Conservation (phyloP, 2,113 vertebrate species). For the Saimiri boliviensis region DNA sequence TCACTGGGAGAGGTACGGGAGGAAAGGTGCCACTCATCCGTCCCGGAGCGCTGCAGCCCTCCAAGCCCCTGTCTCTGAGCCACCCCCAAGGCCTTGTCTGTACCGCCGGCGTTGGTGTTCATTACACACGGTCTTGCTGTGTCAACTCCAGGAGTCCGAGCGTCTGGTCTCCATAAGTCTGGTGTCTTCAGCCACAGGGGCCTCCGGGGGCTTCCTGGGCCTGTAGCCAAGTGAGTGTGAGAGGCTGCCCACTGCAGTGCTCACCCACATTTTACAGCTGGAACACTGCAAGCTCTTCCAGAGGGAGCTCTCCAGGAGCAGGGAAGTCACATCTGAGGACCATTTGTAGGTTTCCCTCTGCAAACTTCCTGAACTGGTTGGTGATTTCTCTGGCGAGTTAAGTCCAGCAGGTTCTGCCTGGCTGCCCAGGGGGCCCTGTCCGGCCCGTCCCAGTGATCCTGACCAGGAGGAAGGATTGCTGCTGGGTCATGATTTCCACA, state of each 20-base stretch:
- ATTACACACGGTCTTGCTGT: conserved; percentile 1
- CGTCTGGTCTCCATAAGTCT: neutral
- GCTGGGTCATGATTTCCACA: neutral
- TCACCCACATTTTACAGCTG: neutral
- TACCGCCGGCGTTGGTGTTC: neutral
- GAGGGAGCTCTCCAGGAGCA: neutral
- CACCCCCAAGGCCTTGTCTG: neutral
- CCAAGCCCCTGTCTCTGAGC: fast-evolving
- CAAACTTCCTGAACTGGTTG: neutral
- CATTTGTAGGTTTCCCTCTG: neutral
- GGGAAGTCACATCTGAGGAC: neutral
- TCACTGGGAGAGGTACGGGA: neutral
- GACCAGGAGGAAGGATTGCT: neutral
- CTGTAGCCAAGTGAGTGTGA: fast-evolving
- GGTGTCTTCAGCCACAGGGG: neutral
- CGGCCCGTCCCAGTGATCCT: neutral
- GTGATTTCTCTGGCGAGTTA: neutral
- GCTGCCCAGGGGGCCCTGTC: neutral
- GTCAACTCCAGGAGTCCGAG: neutral
- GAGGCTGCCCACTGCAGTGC: neutral
- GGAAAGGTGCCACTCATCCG: neutral
- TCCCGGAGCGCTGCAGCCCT: neutral
- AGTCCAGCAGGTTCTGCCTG: neutral
- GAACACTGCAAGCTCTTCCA: neutral
- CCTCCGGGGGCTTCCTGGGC: neutral